A percentile compares a stretch with the other conserved stretches of the same genome.
Evolutionary conservation across 2,888 invertebrate genomes (phyloP).

Genomic region (Unio delphinus): DNA sequence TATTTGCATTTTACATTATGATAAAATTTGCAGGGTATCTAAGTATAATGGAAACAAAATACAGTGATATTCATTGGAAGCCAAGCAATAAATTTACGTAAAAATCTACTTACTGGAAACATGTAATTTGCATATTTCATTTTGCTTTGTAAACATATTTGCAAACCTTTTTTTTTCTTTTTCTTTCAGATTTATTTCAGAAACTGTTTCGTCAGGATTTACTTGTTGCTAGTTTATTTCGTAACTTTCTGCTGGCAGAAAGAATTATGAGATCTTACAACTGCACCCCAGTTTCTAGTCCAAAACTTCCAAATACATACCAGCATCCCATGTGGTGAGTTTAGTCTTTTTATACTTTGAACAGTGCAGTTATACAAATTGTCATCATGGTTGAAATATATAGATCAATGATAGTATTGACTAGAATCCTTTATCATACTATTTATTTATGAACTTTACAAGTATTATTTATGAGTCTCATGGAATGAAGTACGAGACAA

Average conservation of each 20-base stretch:
- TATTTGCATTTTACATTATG: no score
- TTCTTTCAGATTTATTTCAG: conserved; percentile 87
- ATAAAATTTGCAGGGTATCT: no score
- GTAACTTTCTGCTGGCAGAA: conserved; percentile 97
- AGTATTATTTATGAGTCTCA: no score
- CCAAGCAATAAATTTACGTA: no score
- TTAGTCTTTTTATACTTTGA: background rate
- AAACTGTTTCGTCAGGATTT: conserved; percentile 97
- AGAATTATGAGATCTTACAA: conserved; percentile 96
- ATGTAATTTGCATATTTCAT: background rate
- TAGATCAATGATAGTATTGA: background rate
- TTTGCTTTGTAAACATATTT: background rate
- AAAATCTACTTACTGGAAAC: no score
- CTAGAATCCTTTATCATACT: background rate
- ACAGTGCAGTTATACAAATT: background rate
- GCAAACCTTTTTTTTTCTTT: background rate
- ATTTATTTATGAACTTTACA: no score
- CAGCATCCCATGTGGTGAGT: conserved; percentile 77
- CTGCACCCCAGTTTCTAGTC: conserved; percentile 95
- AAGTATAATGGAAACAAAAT: no score
- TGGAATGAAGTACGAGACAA: no score
- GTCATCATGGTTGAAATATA: background rate
- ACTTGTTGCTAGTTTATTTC: conserved; percentile 96
- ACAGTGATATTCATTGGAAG: no score
- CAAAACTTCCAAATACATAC: conserved; percentile 91